Evolutionary conservation across 2,888 invertebrate genomes (phyloP).

Genomic region (Ophion slaviceki): DNA sequence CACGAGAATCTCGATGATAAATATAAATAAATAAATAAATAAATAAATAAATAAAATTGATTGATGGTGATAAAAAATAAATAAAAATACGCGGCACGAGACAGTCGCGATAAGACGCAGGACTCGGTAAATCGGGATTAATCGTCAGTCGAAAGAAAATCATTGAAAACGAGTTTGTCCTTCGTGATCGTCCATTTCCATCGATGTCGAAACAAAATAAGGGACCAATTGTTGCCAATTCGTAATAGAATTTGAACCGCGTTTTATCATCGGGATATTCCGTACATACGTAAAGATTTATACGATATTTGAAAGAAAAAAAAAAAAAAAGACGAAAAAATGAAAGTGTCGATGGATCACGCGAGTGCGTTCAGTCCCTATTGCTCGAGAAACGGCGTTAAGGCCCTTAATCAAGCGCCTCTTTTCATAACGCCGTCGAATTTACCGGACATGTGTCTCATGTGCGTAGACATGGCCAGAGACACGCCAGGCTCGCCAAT

Average conservation of each 20-base stretch:
- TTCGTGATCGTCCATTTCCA: too few relatives aligned
- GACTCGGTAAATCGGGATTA: too few relatives aligned
- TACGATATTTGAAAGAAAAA: not conserved
- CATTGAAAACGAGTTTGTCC: too few relatives aligned
- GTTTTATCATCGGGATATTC: too few relatives aligned
- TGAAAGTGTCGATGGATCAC: constrained; percentile 72
- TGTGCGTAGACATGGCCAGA: constrained; percentile 84
- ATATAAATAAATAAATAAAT: not conserved
- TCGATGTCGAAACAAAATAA: too few relatives aligned
- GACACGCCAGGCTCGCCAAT: constrained; percentile 84
- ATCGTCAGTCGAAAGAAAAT: too few relatives aligned
- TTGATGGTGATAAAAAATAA: not conserved
- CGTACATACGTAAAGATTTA: too few relatives aligned
- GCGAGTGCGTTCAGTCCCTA: constrained; percentile 73
- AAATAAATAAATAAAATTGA: not conserved
- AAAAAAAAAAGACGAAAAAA: constrained; percentile 44
- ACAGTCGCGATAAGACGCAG: too few relatives aligned
- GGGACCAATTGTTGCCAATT: too few relatives aligned
- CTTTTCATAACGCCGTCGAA: constrained; percentile 57
- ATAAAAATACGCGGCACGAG: not conserved
- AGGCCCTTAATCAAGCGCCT: constrained; percentile 28
- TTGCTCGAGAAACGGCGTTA: constrained; percentile 45
- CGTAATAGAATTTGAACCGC: too few relatives aligned
- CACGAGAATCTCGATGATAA: not conserved
- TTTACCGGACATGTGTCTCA: constrained; percentile 73